phyloP scores from a whole-genome alignment of 1,140 invertebrate genomes.

The Drosophila baimaii region DNA sequence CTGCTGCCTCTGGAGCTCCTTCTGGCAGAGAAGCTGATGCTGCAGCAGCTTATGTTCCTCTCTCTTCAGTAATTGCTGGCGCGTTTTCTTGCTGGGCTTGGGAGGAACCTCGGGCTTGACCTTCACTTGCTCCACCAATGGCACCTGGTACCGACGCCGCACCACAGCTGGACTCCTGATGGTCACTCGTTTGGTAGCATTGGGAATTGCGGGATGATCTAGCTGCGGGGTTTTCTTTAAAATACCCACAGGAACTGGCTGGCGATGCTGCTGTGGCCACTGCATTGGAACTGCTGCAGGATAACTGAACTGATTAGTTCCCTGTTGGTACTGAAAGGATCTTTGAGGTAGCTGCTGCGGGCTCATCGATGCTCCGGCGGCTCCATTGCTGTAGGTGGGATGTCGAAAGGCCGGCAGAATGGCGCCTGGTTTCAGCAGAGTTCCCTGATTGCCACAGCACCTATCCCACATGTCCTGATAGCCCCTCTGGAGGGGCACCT shows the following conservation, averaged over 20 bases:
- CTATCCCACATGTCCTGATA: slow-evolving; percentile 2
- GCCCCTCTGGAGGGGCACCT: not conserved
- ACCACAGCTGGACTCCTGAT: not conserved
- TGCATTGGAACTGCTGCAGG: not conserved
- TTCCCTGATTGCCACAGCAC: not conserved
- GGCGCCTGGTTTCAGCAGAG: slow-evolving; percentile 9
- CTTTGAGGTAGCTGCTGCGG: not conserved
- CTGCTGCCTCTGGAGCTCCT: slow-evolving; percentile 2
- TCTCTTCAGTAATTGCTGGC: not conserved
- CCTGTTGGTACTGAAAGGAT: not conserved
- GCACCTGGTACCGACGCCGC: not conserved
- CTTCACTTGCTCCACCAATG: not conserved
- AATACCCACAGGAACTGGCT: slow-evolving; percentile 15
- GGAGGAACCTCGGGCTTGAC: slow-evolving; percentile 4
- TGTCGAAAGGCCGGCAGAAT: not conserved
- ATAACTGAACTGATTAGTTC: not conserved
- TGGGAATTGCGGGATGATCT: not conserved
- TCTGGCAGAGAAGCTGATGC: slow-evolving; percentile 2
- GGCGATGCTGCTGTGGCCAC: slow-evolving; percentile 12
- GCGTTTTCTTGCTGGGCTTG: not conserved
- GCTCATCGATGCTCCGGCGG: not conserved
- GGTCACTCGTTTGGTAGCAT: slow-evolving; percentile 2
- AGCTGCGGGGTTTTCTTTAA: slow-evolving; percentile 12
- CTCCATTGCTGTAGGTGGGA: not conserved
- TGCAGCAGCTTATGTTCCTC: slow-evolving; percentile 16